These are phyloP conservation scores for Leucoraja erinaceus DNA, from an alignment of 2,113 vertebrate genomes.

Conservation along the genomic window DNA sequence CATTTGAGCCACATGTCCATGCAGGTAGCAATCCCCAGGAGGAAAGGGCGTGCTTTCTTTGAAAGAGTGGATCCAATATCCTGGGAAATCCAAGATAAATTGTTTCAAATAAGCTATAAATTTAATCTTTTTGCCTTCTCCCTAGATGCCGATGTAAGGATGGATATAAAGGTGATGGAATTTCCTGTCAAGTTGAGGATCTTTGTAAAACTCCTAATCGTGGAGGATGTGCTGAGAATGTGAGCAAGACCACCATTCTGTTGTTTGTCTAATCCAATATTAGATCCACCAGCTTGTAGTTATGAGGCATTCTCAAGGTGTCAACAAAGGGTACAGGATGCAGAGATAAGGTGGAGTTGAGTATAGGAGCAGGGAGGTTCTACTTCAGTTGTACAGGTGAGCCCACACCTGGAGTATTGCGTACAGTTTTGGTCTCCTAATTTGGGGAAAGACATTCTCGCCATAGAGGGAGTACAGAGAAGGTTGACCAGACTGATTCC, in stretches of 20 bases:
- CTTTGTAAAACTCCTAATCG: conserved; percentile 62
- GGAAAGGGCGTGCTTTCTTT: too few species aligned
- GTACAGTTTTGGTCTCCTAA: too few species aligned
- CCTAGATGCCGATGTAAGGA: conserved; percentile 61
- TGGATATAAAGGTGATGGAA: conserved; percentile 76
- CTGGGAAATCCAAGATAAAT: neutral
- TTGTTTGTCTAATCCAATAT: neutral
- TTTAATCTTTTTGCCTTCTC: conserved; percentile 17
- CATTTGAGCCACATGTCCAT: too few species aligned
- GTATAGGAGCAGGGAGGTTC: too few species aligned
- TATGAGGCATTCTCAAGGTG: neutral
- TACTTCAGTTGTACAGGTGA: too few species aligned
- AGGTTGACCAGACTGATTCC: too few species aligned
- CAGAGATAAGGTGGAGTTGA: neutral
- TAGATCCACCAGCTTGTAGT: neutral
- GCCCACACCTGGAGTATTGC: too few species aligned
- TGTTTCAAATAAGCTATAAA: neutral
- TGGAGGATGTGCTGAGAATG: conserved; percentile 76
- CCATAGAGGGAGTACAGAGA: too few species aligned
- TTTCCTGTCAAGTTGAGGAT: conserved; percentile 70
- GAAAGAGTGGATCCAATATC: neutral
- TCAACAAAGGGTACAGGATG: neutral
- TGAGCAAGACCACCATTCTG: conserved; percentile 54
- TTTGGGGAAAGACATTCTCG: too few species aligned
- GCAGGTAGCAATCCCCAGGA: too few species aligned